Conservation (phyloP, 2,888 invertebrate species). For the Tiphia femorata region DNA sequence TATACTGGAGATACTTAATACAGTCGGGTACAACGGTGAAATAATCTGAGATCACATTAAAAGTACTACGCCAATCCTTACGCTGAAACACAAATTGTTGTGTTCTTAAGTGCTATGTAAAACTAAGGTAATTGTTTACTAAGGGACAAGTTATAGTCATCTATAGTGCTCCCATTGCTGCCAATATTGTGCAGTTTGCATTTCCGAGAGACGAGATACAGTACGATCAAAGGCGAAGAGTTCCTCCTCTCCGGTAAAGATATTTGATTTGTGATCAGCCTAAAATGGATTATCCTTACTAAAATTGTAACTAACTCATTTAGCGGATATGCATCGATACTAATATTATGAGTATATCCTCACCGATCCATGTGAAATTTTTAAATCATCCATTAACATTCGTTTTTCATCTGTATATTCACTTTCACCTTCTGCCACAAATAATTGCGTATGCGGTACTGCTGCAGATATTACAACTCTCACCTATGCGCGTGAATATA, state of each 20-base stretch:
- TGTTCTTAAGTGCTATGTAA: background rate
- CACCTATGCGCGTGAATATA: constrained; percentile 70
- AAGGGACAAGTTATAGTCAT: constrained; percentile 32
- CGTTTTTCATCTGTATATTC: constrained; percentile 83
- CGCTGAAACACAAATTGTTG: background rate
- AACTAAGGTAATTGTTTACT: constrained; percentile 25
- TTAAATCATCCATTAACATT: constrained; percentile 95
- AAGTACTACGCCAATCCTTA: background rate
- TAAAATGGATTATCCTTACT: constrained; percentile 55
- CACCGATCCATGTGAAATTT: constrained; percentile 82
- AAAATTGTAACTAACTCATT: background rate
- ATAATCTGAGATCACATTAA: background rate
- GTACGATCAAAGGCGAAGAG: constrained; percentile 97
- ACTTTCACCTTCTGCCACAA: constrained; percentile 72
- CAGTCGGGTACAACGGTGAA: background rate
- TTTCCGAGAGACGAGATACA: constrained; percentile 92
- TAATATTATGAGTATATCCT: constrained; percentile 55
- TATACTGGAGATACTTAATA: background rate
- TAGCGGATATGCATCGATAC: background rate
- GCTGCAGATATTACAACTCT: constrained; percentile 87
- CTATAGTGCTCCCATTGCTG: constrained; percentile 76
- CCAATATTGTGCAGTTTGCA: constrained; percentile 97
- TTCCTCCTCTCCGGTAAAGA: constrained; percentile 98
- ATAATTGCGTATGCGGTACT: constrained; percentile 81
- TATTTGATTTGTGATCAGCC: constrained; percentile 85